Conservation (phyloP, 2,888 invertebrate species). For the Ceriagrion tenellum region DNA sequence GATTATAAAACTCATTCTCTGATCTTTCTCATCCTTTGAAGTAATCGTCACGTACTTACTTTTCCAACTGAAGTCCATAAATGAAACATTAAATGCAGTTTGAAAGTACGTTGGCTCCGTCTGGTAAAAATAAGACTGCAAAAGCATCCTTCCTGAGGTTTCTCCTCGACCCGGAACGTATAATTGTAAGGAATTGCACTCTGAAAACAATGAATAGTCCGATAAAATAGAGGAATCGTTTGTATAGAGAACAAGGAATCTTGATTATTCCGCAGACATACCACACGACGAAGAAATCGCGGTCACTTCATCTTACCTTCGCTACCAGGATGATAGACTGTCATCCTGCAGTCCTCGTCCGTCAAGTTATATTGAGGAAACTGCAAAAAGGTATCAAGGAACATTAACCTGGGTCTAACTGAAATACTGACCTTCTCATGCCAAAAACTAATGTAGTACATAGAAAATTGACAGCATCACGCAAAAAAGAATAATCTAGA, state of each 20-base stretch:
- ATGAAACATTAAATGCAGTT: not conserved
- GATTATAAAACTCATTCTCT: too few relatives aligned
- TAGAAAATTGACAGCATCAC: too few relatives aligned
- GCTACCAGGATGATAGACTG: not conserved
- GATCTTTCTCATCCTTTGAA: too few relatives aligned
- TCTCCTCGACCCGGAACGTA: not conserved
- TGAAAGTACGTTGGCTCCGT: not conserved
- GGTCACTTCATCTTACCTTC: not conserved
- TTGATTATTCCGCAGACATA: not conserved
- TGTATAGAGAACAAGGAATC: not conserved
- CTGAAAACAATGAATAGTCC: not conserved
- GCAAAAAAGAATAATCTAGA: too few relatives aligned
- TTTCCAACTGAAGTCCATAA: not conserved
- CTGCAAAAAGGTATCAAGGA: not conserved
- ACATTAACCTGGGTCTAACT: too few relatives aligned
- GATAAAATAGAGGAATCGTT: not conserved
- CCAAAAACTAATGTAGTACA: too few relatives aligned
- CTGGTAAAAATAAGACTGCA: not conserved
- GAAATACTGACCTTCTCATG: too few relatives aligned
- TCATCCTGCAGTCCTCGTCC: not conserved
- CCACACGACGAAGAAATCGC: not conserved
- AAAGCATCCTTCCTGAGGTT: not conserved
- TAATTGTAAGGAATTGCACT: not conserved
- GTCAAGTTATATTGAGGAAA: not conserved
- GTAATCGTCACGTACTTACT: not conserved